Evolutionary conservation across 2,113 vertebrate genomes (phyloP).

Genomic region (Centropus unirufus): DNA sequence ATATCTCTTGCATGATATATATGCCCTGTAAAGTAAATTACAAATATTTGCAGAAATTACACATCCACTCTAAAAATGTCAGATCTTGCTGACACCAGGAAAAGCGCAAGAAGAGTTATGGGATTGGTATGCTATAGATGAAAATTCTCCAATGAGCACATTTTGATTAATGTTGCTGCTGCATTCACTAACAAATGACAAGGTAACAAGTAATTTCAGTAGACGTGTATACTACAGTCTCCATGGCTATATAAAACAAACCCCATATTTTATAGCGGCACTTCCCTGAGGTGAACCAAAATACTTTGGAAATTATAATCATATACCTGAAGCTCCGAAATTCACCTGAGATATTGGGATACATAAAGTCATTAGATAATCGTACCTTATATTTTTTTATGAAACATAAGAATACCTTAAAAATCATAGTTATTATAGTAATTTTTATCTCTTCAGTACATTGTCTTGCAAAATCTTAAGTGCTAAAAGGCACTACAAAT

Average conservation of each 20-base stretch:
- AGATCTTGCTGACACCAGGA: slow-evolving; percentile 19
- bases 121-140: neutral
- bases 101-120: slow-evolving; percentile 35
- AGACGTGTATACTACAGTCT: neutral
- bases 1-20: neutral
- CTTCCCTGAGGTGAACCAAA: neutral
- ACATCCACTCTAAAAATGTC: slow-evolving; percentile 18
- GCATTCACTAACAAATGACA: slow-evolving; percentile 8
- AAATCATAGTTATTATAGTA: neutral
- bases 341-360: neutral
- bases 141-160: neutral
- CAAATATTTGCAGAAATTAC: slow-evolving; percentile 46
- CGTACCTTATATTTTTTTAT: neutral
- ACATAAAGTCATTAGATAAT: neutral
- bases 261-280: neutral
- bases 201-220: slow-evolving; percentile 23
- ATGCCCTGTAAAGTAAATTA: neutral
- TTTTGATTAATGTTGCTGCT: slow-evolving; percentile 33
- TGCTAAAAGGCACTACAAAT: neutral
- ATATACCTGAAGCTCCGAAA: neutral
- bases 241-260: neutral
- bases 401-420: neutral
- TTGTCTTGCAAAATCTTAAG: neutral
- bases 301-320: neutral
- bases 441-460: neutral